These are phyloP conservation scores for Salminus brasiliensis DNA, from an alignment of 2,113 vertebrate genomes.

Conservation along the genomic window DNA sequence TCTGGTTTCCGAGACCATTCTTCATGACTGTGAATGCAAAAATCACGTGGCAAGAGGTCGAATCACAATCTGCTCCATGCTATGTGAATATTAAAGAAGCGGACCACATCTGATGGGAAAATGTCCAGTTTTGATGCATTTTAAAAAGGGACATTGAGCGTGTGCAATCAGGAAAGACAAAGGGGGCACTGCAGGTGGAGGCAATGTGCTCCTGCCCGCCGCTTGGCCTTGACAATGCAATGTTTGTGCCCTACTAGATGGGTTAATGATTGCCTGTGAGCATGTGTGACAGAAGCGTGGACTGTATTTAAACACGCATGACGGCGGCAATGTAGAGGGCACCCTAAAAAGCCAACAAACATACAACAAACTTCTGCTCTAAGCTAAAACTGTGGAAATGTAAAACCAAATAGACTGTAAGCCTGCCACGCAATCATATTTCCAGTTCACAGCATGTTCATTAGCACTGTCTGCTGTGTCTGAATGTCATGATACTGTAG, in stretches of 20 bases:
- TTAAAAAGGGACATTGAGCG: not conserved
- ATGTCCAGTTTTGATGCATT: not conserved
- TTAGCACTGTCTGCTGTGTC: not conserved
- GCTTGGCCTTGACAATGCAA: conserved; percentile 63
- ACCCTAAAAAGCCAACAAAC: not conserved
- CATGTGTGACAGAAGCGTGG: conserved; percentile 41
- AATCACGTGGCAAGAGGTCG: not conserved
- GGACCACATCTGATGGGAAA: not conserved
- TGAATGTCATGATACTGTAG: not conserved
- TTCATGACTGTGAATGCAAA: too few relatives aligned
- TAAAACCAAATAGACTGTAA: not conserved
- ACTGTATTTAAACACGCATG: conserved; percentile 13
- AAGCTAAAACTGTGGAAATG: not conserved
- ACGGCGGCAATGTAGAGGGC: not conserved
- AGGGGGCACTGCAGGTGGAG: not conserved
- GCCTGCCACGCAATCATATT: not conserved
- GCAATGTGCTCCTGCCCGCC: not conserved
- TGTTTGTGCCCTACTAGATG: conserved; percentile 55
- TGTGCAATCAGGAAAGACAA: not conserved
- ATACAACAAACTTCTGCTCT: not conserved
- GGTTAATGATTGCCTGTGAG: conserved; percentile 69
- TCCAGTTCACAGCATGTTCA: not conserved
- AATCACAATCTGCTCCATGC: not conserved
- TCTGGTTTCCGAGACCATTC: conserved; percentile 30
- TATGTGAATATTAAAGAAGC: not conserved